Evolutionary conservation across 2,113 vertebrate genomes (phyloP).

Genomic region (Lepus timidus): DNA sequence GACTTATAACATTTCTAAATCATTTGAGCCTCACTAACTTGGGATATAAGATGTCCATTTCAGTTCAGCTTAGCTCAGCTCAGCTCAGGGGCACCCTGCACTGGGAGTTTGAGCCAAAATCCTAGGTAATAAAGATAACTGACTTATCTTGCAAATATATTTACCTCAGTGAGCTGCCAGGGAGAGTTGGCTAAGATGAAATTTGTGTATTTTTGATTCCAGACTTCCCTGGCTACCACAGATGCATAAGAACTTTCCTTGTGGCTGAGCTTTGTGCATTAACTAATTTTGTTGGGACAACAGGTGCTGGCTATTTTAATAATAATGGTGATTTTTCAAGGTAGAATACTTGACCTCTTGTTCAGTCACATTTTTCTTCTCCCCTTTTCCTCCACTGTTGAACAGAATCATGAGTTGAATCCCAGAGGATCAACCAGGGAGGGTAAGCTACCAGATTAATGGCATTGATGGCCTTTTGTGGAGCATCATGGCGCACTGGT

Average conservation of each 20-base stretch:
- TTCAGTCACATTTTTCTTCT: conserved; percentile 16
- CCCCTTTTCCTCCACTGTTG: not conserved
- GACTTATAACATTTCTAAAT: not conserved
- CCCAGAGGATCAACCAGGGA: not conserved
- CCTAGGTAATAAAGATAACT: not conserved
- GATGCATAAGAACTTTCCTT: not conserved
- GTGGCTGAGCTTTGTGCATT: not conserved
- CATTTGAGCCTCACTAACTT: not conserved
- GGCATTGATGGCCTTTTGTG: not conserved
- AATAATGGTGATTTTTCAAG: not conserved
- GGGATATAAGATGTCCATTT: conserved; percentile 1
- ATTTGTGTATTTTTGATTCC: not conserved
- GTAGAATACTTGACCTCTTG: not conserved
- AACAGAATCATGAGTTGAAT: not conserved
- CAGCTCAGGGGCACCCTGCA: not conserved
- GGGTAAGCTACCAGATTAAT: not conserved
- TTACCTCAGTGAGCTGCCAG: conserved; percentile 19
- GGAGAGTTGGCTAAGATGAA: not conserved
- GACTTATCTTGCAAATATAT: conserved; percentile 19
- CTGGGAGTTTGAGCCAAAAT: not conserved
- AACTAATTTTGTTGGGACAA: not conserved
- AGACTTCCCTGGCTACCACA: not conserved
- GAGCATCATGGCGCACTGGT: not conserved
- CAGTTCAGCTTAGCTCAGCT: not conserved
- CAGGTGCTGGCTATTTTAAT: not conserved